Evolutionary conservation across 2,113 vertebrate species (phyloP), one percentile per base, ranked within the genome.

Genomic region (Hucho hucho): DNA sequence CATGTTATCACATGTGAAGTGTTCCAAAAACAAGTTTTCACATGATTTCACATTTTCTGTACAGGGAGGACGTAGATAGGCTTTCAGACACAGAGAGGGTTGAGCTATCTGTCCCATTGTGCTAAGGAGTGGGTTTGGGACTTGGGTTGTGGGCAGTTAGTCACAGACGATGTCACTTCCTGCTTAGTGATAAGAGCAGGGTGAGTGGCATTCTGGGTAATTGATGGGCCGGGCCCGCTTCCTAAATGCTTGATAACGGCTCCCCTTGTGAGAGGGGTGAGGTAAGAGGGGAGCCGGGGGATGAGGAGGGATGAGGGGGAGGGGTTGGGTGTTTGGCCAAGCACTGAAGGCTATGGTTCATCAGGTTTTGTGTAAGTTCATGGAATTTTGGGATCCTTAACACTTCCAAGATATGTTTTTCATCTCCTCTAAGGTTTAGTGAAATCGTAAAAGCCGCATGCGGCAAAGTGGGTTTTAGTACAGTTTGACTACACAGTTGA

Each of bases 391-490:
- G 84, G 73, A 79, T 68, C 5, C 7, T 20, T 70, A 59, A n/a
- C 73, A 73, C 78, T 78, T 67, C 79, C 73, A 64, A 26, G 63
- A 26, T 61, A 61, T 24, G 63, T 26, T 64, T 12, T 24, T 26
- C 63, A 64, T 26, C 18, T 78, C 78, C 84, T 86, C 79, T 67
- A n/a, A 78, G 76, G 70, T 28, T 53, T 76, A 83, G 80, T 70
- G 74, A 72, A 81, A 74, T 84, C 75, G 28, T 89, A 88, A 90
- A 90, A 84, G 64, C 89, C 85, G 88, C 76, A 64, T 83, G 89
- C 72, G 81, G 75, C 77, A 88, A 82, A 82, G 76, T 25, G 63
- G 25, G 84, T 85, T 82, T 81, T 86, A 86, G 88, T 87, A 89
- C 81, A 82, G 77, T 81, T 75, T 79, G 85, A 85, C 78, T 87